Evolutionary conservation across 2,113 vertebrate species (phyloP).

Genomic region (Arenaria interpres): DNA sequence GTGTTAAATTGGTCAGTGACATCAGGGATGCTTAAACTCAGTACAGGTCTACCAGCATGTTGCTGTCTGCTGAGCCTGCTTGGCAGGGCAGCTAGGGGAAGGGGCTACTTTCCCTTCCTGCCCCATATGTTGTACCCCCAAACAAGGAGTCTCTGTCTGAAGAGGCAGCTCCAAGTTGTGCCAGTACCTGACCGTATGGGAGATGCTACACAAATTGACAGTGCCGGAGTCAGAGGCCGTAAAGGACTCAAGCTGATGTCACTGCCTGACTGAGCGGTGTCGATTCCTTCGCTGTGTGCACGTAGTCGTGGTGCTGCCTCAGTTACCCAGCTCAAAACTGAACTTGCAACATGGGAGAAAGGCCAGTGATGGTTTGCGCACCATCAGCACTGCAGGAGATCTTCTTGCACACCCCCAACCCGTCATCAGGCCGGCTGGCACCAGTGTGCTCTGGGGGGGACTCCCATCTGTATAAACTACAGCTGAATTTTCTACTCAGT

Average conservation of each 20-base stretch:
- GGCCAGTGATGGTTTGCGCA: neutral
- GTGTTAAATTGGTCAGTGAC: neutral
- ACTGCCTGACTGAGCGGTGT: neutral
- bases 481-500: neutral
- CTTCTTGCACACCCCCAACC: neutral
- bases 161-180: neutral
- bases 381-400: neutral
- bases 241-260: neutral
- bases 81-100: neutral
- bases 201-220: neutral
- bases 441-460: neutral
- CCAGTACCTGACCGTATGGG: fast-evolving
- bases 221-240: fast-evolving
- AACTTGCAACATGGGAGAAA: neutral
- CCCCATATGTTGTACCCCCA: neutral
- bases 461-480: neutral
- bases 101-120: neutral
- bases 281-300: neutral
- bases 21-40: neutral
- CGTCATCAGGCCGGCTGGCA: neutral
- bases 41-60: neutral
- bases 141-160: neutral
- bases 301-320: neutral
- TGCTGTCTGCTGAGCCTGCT: neutral
- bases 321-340: neutral